Conservation (phyloP, 2,797 vertebrate genomes). For the Cuniculus paca region DNA sequence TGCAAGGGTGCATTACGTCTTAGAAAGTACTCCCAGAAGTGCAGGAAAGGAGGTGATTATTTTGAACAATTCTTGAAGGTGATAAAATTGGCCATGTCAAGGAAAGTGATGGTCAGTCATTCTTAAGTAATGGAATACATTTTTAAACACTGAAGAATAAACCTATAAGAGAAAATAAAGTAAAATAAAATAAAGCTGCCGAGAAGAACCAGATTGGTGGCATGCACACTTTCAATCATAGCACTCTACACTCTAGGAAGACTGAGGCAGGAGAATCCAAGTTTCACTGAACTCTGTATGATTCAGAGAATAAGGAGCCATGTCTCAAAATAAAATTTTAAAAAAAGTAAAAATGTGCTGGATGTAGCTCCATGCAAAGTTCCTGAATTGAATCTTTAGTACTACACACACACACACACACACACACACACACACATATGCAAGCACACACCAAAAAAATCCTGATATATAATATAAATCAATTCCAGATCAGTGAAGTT, state of each 20-base stretch:
- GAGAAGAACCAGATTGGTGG: neutral
- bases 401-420: neutral
- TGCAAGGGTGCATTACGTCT: neutral
- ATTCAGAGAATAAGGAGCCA: neutral
- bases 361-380: neutral
- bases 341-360: neutral
- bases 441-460: no score
- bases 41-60: neutral
- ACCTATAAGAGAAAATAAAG: neutral
- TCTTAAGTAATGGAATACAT: neutral
- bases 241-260: neutral
- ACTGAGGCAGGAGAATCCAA: neutral
- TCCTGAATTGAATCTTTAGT: neutral
- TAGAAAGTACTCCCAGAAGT: neutral
- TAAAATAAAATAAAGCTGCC: neutral
- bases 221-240: neutral
- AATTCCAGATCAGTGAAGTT: neutral
- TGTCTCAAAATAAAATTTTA: neutral
- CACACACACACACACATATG: neutral
- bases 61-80: neutral
- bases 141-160: neutral
- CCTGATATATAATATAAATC: neutral
- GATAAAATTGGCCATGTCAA: neutral
- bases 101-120: neutral
- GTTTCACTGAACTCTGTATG: neutral